A percentile compares a stretch with the other conserved stretches of the same genome.
These are phyloP conservation scores for Athripsodes cinereus DNA, from an alignment of 2,888 invertebrate genomes.

Conservation along the genomic window DNA sequence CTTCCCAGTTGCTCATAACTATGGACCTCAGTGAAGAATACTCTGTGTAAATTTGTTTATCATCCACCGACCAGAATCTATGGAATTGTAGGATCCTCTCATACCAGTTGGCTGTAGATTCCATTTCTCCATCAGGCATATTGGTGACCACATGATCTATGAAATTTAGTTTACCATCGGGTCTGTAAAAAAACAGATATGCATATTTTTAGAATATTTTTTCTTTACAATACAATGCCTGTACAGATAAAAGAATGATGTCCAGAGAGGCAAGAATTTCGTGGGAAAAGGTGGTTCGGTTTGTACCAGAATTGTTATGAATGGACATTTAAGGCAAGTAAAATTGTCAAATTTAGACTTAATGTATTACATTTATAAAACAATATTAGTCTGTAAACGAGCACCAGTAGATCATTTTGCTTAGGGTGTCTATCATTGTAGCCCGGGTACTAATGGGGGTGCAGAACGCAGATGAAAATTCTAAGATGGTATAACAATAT, in stretches of 20 bases:
- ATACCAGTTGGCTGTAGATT: constrained; percentile 81
- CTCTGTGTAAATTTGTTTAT: constrained; percentile 90
- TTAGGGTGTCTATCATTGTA: too few relatives aligned
- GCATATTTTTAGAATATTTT: neutral
- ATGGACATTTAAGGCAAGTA: too few relatives aligned
- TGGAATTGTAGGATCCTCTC: constrained; percentile 56
- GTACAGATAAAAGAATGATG: neutral
- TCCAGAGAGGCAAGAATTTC: too few relatives aligned
- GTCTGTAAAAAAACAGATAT: constrained; percentile 48
- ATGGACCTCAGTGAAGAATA: constrained; percentile 95
- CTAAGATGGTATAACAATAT: too few relatives aligned
- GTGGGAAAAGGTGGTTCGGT: too few relatives aligned
- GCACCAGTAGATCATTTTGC: too few relatives aligned
- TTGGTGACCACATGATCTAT: constrained; percentile 98
- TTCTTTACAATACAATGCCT: neutral
- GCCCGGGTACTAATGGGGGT: too few relatives aligned
- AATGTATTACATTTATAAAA: too few relatives aligned
- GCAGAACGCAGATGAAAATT: too few relatives aligned
- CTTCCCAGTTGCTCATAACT: constrained; percentile 96
- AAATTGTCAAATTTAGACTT: too few relatives aligned
- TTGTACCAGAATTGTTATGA: neutral
- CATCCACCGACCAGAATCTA: constrained; percentile 98
- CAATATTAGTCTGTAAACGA: too few relatives aligned
- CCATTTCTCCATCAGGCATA: constrained; percentile 91
- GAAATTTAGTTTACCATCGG: constrained; percentile 70